Evolutionary conservation across 2,797 vertebrate species (phyloP).

Genomic region (Huso huso): DNA sequence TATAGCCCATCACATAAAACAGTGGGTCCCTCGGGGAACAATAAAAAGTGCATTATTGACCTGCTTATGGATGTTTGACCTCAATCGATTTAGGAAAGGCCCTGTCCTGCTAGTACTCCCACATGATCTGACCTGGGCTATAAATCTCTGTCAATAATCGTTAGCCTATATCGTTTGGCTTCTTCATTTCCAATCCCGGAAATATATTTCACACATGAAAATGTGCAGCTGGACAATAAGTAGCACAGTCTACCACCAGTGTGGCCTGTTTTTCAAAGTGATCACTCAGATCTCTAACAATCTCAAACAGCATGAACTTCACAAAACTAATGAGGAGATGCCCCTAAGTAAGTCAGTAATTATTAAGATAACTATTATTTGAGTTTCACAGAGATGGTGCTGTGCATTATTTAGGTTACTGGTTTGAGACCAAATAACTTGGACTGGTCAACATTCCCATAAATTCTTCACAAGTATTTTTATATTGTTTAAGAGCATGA

Average conservation of each 20-base stretch:
- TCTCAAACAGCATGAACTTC: background rate
- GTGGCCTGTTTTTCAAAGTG: background rate
- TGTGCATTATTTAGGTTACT: too few relatives aligned
- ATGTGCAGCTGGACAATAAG: background rate
- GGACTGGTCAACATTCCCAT: too few relatives aligned
- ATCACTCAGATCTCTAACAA: background rate
- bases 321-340: background rate
- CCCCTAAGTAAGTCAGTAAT: background rate
- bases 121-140: background rate
- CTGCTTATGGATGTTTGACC: background rate
- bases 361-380: too few relatives aligned
- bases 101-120: background rate
- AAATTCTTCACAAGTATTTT: too few relatives aligned
- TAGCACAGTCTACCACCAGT: background rate
- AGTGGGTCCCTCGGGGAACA: background rate
- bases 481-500: too few relatives aligned
- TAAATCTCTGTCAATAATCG: slow-evolving; percentile 6
- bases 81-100: background rate
- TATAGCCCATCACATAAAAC: background rate
- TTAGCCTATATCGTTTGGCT: background rate
- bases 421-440: too few relatives aligned
- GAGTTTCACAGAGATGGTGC: too few relatives aligned
- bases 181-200: background rate
- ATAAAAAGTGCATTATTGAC: slow-evolving; percentile 10
- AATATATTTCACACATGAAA: background rate